These are phyloP conservation scores for Euplexia lucipara DNA, from an alignment of 2,888 invertebrate genomes.

Conservation along the genomic window DNA sequence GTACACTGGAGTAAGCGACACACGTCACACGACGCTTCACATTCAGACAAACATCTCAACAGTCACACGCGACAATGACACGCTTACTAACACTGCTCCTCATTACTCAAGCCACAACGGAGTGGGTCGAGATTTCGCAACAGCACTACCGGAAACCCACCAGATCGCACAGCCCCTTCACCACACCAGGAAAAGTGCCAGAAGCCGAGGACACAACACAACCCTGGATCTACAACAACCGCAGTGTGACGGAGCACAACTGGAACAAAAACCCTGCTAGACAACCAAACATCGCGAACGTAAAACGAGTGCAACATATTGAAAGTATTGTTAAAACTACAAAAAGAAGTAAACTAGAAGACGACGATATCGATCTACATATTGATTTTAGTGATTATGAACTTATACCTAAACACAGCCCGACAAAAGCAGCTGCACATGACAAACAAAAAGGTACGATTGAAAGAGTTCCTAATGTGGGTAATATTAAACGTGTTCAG, in stretches of 20 bases:
- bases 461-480: constrained; percentile 72
- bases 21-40: constrained; percentile 74
- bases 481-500: constrained; percentile 73
- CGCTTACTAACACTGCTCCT: constrained; percentile 72
- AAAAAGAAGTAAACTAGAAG: constrained; percentile 17
- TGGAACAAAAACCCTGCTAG: constrained; percentile 49
- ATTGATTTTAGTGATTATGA: constrained; percentile 35
- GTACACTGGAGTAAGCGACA: constrained; percentile 59
- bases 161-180: constrained; percentile 48
- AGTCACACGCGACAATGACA: constrained; percentile 62
- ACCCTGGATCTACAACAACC: constrained; percentile 66
- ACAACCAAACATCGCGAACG: constrained; percentile 24
- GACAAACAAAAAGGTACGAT: constrained; percentile 63
- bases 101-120: constrained; percentile 68
- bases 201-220: constrained; percentile 48
- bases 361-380: constrained; percentile 33
- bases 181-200: constrained; percentile 33
- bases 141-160: constrained; percentile 77
- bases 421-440: constrained; percentile 19
- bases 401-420: constrained; percentile 11
- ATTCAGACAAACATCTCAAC: constrained; percentile 55
- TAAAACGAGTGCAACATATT: constrained; percentile 29
- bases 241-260: constrained; percentile 68
- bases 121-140: constrained; percentile 88
- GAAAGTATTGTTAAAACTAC: constrained; percentile 16